phyloP scores from a whole-genome alignment of 2,113 vertebrate genomes.

The Poeciliopsis prolifica region DNA sequence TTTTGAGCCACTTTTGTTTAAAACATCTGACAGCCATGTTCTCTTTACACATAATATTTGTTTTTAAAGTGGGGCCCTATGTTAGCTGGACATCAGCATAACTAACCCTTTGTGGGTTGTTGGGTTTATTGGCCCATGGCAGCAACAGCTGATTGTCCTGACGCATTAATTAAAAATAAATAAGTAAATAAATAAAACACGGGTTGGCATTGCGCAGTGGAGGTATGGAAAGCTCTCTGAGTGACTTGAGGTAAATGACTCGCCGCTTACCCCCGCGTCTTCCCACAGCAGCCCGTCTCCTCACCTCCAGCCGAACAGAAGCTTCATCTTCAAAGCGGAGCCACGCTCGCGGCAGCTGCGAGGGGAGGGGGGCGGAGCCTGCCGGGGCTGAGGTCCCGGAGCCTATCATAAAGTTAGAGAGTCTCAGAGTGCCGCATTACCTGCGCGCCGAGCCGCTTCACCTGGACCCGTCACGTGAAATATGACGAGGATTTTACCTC shows the following conservation, averaged over 20 bases:
- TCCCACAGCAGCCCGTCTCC: neutral
- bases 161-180: neutral
- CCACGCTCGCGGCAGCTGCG: rapidly evolving
- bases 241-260: neutral
- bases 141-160: neutral
- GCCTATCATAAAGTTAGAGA: constrained; percentile 46
- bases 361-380: constrained; percentile 55
- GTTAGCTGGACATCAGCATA: too few relatives aligned
- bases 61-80: neutral
- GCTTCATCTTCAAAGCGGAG: constrained; percentile 27
- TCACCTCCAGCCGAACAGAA: constrained; percentile 31
- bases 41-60: neutral
- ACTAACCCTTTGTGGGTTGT: neutral
- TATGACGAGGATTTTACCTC: constrained; percentile 63
- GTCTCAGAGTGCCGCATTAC: constrained; percentile 33
- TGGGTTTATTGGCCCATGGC: neutral
- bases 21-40: neutral
- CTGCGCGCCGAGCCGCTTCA: constrained; percentile 43
- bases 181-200: too few relatives aligned
- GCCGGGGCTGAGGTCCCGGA: constrained; percentile 38
- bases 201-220: too few relatives aligned
- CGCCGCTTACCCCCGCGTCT: neutral
- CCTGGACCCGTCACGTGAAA: constrained; percentile 30
- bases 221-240: neutral
- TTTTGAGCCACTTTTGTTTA: neutral